Base-by-base conservation (phyloP, 1,140 invertebrate genomes). In the Schlechtendalia chinensis region DNA sequence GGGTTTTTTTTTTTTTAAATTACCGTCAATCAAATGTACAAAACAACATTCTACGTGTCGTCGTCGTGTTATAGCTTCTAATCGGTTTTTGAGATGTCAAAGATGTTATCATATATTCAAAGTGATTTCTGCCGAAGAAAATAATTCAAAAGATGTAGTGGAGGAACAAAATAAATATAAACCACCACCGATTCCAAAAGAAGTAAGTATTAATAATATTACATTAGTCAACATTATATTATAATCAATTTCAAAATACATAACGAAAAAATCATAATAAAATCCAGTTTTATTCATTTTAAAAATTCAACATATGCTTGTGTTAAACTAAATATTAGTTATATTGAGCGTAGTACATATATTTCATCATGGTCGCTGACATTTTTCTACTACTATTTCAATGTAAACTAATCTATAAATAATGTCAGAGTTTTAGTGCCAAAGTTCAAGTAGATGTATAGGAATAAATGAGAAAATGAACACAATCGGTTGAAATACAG, bases 41-140 rank as follows among this genome's bases (percentile, higher is more conserved):
- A 50, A 4, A 11, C 3, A 50, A 45, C 59, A 24, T 58, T 32
- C 14, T 58, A 58, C 17, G 10, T n/a, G n/a, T 65, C 10, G 12
- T 53, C 27, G 45, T 19, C 8, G 11, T 79, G 16, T 63, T 79
- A 59, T 27, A 79, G 58, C 74, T 61, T 59, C 74, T 12, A 79
- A 79, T 61, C 74, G 74, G 4, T 79, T 79, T 79, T 79, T 79
- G 32, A 79, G 74, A 79, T 79, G 74, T 61, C 74, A 79, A n/a
- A 29, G 56, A 47, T 79, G 74, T 50, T 61, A 59, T 79, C 74
- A 79, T 47, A 79, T 79, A 59, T 79, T 59, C 22, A 79, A 79
- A 79, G 56, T 79, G 12, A 79, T 79, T 24, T 79, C 74, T 59
- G 54, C 74, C 5, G 74, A 79, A 59, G 74, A 79, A 79, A 79